Evolutionary conservation across 1,140 invertebrate genomes (phyloP).

Genomic region (Amyelois transitella): DNA sequence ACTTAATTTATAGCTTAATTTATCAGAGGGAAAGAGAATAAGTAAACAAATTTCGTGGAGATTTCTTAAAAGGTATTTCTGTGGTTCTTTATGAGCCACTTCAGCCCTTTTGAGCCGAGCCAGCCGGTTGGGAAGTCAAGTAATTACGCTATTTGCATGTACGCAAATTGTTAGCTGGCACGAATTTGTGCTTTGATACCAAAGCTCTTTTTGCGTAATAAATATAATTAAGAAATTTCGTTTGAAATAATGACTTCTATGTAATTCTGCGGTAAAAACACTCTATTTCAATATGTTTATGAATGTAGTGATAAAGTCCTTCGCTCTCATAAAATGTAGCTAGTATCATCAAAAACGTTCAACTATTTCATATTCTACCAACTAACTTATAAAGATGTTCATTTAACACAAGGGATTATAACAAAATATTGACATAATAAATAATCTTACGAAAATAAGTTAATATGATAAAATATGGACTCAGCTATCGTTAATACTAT

Average conservation of each 20-base stretch:
- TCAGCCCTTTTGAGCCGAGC: not conserved
- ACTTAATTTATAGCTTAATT: constrained; percentile 42
- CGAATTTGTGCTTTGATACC: not conserved
- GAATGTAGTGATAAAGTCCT: no score
- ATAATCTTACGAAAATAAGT: not conserved
- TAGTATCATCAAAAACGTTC: no score
- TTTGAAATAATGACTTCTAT: not conserved
- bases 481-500: not conserved
- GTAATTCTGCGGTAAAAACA: no score
- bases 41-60: constrained; percentile 11
- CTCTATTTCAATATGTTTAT: no score
- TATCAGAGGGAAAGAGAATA: constrained; percentile 27
- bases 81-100: not conserved
- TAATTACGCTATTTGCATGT: constrained; percentile 1
- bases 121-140: not conserved
- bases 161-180: constrained; percentile 1
- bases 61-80: constrained; percentile 1
- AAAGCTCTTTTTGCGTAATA: no score
- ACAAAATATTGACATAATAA: not conserved
- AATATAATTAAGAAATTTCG: not conserved
- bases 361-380: no score
- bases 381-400: no score
- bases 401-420: no score
- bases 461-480: not conserved
- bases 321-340: no score